Evolutionary conservation across 2,113 vertebrate species (phyloP).

Genomic region (Oreochromis niloticus): DNA sequence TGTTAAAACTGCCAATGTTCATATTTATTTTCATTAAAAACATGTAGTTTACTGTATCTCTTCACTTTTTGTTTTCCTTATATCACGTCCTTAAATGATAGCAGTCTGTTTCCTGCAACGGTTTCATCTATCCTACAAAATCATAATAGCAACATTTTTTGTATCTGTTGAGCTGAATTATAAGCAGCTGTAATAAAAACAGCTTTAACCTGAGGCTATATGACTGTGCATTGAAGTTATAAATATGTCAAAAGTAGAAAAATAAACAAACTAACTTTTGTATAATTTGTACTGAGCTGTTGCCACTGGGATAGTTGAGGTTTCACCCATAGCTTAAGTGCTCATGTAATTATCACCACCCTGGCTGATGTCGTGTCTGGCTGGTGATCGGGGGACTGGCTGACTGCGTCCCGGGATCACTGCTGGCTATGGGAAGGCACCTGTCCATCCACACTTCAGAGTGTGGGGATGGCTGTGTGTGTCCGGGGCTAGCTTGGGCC

Average conservation of each 20-base stretch:
- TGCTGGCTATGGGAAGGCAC: accelerated
- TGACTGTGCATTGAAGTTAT: background rate
- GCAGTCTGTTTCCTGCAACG: background rate
- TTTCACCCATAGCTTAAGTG: background rate
- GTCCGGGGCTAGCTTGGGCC: accelerated
- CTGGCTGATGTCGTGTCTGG: accelerated
- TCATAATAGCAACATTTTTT: accelerated
- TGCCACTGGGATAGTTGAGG: background rate
- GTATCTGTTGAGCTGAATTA: background rate
- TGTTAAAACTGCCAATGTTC: conserved; percentile 9
- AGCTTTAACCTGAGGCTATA: background rate
- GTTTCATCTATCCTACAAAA: background rate
- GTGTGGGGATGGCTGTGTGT: background rate
- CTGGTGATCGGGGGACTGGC: background rate
- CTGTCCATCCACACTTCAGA: background rate
- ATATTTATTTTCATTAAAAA: conserved; percentile 43
- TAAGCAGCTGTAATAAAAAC: background rate
- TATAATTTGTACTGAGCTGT: background rate
- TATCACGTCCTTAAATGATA: background rate
- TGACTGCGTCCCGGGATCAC: accelerated
- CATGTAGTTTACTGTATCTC: background rate
- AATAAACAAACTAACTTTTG: background rate
- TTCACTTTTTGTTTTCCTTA: background rate
- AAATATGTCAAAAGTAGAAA: background rate
- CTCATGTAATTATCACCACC: accelerated